Evolutionary conservation across 2,888 invertebrate species (phyloP), one percentile per base, ranked within the genome.

Genomic region (Cosmia trapezina): DNA sequence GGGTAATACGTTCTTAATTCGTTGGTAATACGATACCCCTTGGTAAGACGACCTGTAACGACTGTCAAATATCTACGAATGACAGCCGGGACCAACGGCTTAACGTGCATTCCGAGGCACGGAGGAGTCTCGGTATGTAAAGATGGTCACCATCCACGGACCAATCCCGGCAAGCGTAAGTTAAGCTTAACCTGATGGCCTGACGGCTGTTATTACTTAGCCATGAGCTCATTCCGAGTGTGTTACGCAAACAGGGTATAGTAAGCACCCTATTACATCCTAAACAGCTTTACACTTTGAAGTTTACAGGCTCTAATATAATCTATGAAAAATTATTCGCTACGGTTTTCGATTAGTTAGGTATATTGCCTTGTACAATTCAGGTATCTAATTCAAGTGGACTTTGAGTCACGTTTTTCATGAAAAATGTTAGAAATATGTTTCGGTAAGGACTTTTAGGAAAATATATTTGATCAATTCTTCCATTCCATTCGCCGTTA

Each of bases 401-500:
- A 41, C 28, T 41, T 14, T 49, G 37, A 41, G 37, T 64, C 19
- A 62, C 1, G 28, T 63, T 63, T 22, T 37, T 62, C 9, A 19
- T 49, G 28, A n/a, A 41, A 64, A 28, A 19, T 65, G 0, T 28
- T 59, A 9, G 4, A 33, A 65, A 43, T 60, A 9, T 28, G 14
- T 14, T 63, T 22, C 11, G 17, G 12, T 22, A n/a, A n/a, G n/a
- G n/a, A 47, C 17, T 33, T 33, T 67, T 37, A 11, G n/a, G 11
- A 37, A n/a, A 45, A 19, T 51, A 12, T 28, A 49, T 53, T 37
- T 22, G 33, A 22, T n/a, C 28, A 11, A n/a, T 70, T 43, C 12
- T 57, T 49, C 47, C n/a, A 11, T 57, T 49, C 47, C n/a, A 11
- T 41, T 41, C 14, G 43, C 22, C 12, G 22, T 61, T 72, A 73